Percentiles rank a stretch among this genome's conserved stretches.
These are phyloP conservation scores for Cenopis cana DNA, from an alignment of 2,888 invertebrate species.

Conservation along the genomic window DNA sequence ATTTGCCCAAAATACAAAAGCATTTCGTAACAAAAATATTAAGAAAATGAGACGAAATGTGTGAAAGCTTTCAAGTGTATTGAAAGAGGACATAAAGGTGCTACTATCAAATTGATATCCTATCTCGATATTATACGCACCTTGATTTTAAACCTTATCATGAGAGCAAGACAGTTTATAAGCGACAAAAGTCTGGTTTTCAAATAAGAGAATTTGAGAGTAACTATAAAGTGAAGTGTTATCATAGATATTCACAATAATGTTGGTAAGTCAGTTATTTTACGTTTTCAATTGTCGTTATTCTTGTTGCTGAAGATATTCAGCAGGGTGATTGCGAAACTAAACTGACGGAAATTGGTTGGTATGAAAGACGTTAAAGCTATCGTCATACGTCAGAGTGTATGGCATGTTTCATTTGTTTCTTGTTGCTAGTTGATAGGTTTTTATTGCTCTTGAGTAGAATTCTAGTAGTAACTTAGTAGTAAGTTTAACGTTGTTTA, in stretches of 20 bases:
- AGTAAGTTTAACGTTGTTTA: too few species aligned
- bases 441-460: too few species aligned
- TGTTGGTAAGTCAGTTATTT: not conserved
- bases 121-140: not conserved
- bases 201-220: not conserved
- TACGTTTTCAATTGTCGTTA: not conserved
- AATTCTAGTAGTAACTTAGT: too few species aligned
- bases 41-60: slow-evolving; percentile 41
- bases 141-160: not conserved
- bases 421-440: too few species aligned
- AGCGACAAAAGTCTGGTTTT: not conserved
- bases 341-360: too few species aligned
- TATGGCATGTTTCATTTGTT: too few species aligned
- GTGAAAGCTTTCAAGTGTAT: slow-evolving; percentile 43
- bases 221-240: not conserved
- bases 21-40: slow-evolving; percentile 21
- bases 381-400: too few species aligned
- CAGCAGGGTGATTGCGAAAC: too few species aligned
- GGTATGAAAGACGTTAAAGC: too few species aligned
- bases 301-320: not conserved
- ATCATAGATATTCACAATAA: slow-evolving; percentile 3
- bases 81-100: slow-evolving; percentile 29
- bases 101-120: not conserved
- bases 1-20: not conserved
- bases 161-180: not conserved